Evolutionary conservation across 2,888 invertebrate genomes (phyloP), one percentile per base, ranked within the genome.

Genomic region (Drosophila antonietae): DNA sequence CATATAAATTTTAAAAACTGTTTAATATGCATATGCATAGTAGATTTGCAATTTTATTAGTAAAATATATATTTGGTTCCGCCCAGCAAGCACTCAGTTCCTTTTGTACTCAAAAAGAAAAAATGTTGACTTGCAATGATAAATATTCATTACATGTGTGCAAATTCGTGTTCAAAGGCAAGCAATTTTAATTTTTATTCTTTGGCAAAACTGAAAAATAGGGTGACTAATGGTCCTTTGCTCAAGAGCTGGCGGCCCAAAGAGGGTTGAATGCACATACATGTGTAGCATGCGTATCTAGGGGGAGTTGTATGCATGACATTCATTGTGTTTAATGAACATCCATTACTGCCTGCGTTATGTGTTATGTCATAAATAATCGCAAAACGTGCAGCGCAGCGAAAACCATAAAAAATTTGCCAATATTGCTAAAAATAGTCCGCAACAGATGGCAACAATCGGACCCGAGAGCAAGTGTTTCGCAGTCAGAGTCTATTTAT

Each of bases 301-400:
- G 75, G 78, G 83, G 68, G 68, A 64, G 62, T 53, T 49, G 67
- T 80, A 37, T 78, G 89, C 75, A 87, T 75, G 88, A 89, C 83
- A 88, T 85, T 89, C 90, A 89, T 84, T 89, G 86, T 85, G 88
- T 88, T 89, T 89, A 85, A 85, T 89, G 86, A 89, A 85, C 88
- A 88, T 69, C 83, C 90, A 89, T 85, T 89, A 85, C 84, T 82
- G 12, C 67, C 69, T 77, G 80, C 80, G 77, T 88, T 89, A 72
- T 75, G 88, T 73, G 88, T 73, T 67, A 89, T 85, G 72, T 80
- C 90, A 89, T 85, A 85, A 85, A 85, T 85, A 85, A 85, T 88
- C 83, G 64, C 77, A 72, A 78, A 84, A 76, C 87, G 79, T 89
- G 85, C 81, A 61, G 75, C 88, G 58, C 51, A 55, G 46, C 62